Conservation (phyloP, 2,113 vertebrate species). For the Periophthalmus modestus region DNA sequence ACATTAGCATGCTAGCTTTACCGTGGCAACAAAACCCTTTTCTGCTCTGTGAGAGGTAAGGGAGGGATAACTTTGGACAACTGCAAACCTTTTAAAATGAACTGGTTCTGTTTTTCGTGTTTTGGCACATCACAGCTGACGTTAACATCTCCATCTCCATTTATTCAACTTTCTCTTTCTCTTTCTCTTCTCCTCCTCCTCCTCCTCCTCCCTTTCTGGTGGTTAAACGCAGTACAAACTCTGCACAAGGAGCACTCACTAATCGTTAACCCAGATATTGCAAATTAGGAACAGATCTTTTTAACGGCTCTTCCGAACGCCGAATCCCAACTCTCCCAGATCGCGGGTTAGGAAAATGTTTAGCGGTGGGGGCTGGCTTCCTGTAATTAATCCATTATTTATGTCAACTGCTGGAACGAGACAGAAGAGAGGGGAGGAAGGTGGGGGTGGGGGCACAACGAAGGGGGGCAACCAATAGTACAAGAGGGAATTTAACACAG, state of each 20-base stretch:
- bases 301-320: slow-evolving; percentile 31
- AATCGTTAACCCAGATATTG: slow-evolving; percentile 65
- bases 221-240: slow-evolving; percentile 11
- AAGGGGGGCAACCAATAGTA: slow-evolving; percentile 24
- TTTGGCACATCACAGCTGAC: not conserved
- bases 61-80: too few relatives aligned
- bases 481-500: slow-evolving; percentile 23
- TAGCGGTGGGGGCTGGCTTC: slow-evolving; percentile 59
- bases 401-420: slow-evolving; percentile 54
- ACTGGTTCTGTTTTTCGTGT: too few relatives aligned
- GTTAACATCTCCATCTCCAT: not conserved
- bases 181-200: not conserved
- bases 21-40: too few relatives aligned
- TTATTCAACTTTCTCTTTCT: too few relatives aligned
- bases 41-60: too few relatives aligned
- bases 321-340: slow-evolving; percentile 52
- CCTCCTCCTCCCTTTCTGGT: not conserved
- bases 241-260: slow-evolving; percentile 15
- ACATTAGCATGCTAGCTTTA: too few relatives aligned
- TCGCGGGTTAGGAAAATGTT: slow-evolving; percentile 67
- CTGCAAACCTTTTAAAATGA: too few relatives aligned
- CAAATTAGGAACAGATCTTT: slow-evolving; percentile 61
- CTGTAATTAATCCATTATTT: slow-evolving; percentile 73
- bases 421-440: slow-evolving; percentile 31
- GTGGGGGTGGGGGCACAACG: not conserved